Conservation (phyloP, 2,797 vertebrate species). For the Xyrichtys novacula region DNA sequence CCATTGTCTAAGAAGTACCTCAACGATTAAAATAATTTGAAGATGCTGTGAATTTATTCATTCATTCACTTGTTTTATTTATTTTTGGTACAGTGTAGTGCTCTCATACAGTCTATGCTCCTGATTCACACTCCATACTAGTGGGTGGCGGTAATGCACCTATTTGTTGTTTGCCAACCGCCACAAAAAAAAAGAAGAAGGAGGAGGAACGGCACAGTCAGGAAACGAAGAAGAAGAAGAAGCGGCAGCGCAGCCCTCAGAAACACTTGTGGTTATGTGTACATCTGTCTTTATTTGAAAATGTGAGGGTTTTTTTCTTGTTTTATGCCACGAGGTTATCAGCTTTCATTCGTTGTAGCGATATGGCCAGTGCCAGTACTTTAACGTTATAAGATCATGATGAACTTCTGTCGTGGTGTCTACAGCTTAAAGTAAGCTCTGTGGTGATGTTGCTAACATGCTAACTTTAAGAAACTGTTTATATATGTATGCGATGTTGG, state of each 20-base stretch:
- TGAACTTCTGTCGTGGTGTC: background rate
- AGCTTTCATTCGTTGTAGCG: background rate
- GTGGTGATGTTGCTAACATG: background rate
- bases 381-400: background rate
- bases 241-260: background rate
- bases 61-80: too few relatives aligned
- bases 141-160: background rate
- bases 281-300: background rate
- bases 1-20: too few relatives aligned
- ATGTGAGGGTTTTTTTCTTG: background rate
- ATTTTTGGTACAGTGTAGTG: too few relatives aligned
- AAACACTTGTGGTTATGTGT: conserved; percentile 30
- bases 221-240: background rate
- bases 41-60: too few relatives aligned
- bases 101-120: background rate
- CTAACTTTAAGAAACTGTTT: background rate
- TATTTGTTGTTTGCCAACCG: background rate
- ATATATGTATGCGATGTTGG: too few relatives aligned
- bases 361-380: background rate
- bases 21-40: too few relatives aligned
- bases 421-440: conserved; percentile 25
- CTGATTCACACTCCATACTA: background rate
- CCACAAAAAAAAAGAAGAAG: background rate
- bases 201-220: too few relatives aligned
- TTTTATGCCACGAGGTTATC: background rate